Conservation (phyloP, 2,888 invertebrate genomes). For the Psylliodes chrysocephalus region DNA sequence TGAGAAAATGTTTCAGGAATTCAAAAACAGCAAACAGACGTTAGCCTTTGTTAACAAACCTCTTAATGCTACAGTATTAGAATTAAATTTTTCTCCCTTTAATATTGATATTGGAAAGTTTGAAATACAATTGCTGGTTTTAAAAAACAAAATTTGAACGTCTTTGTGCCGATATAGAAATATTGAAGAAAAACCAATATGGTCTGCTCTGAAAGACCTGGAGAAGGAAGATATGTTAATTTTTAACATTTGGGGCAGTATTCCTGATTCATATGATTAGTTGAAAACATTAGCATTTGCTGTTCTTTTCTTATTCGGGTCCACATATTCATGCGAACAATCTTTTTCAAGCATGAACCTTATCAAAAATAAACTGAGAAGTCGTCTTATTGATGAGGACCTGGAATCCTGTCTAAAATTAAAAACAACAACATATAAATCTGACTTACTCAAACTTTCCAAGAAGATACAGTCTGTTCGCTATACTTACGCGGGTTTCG, state of each 20-base stretch:
- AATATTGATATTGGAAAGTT: constrained; percentile 12
- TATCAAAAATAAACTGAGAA: no score
- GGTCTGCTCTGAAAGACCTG: constrained; percentile 16
- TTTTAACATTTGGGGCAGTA: constrained; percentile 17
- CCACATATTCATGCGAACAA: no score
- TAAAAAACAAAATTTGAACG: constrained; percentile 17
- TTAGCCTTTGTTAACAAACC: constrained; percentile 24
- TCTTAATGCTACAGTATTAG: constrained; percentile 18
- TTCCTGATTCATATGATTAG: constrained; percentile 11
- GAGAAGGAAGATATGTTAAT: constrained; percentile 20
- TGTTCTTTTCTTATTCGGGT: constrained; percentile 12
- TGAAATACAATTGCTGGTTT: constrained; percentile 29
- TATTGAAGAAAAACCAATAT: constrained; percentile 18
- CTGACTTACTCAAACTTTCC: no score
- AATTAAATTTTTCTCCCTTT: constrained; percentile 17
- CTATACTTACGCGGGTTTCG: no score
- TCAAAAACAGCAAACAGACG: constrained; percentile 24
- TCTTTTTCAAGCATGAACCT: no score
- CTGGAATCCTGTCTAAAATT: no score
- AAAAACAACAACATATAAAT: no score
- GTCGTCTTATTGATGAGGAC: no score
- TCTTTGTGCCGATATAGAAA: constrained; percentile 15
- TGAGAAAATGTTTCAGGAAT: constrained; percentile 17
- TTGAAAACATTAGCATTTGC: no score
- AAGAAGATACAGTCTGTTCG: no score